Percentiles rank a stretch among this genome's conserved stretches.
Conservation (phyloP, 2,888 invertebrate species). For the Aricia artaxerxes region DNA sequence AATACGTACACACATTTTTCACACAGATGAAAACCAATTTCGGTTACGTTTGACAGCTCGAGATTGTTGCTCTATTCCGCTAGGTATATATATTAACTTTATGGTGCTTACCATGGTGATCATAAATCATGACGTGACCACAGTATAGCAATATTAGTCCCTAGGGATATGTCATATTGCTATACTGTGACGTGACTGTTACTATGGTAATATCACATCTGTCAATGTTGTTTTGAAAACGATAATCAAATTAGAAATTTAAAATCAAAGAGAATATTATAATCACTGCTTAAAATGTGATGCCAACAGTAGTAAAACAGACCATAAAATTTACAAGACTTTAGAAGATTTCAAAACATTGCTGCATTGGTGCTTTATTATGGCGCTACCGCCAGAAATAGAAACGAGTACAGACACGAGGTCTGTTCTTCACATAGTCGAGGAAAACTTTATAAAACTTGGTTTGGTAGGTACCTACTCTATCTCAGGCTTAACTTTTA, state of each 20-base stretch:
- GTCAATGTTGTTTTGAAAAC: neutral
- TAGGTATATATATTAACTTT: too few species aligned
- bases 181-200: neutral
- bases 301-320: neutral
- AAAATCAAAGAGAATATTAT: too few species aligned
- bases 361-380: constrained; percentile 25
- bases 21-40: too few species aligned
- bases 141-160: too few species aligned
- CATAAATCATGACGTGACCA: too few species aligned
- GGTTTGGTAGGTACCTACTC: constrained; percentile 56
- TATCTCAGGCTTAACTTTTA: neutral
- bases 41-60: too few species aligned
- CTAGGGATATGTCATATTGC: too few species aligned
- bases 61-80: too few species aligned
- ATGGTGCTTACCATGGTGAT: too few species aligned
- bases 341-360: neutral
- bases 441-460: constrained; percentile 61
- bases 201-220: neutral
- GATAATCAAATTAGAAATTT: too few species aligned
- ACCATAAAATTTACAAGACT: neutral
- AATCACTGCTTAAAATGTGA: neutral
- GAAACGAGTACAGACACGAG: constrained; percentile 59
- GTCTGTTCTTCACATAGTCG: constrained; percentile 63
- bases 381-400: constrained; percentile 57
- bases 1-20: too few species aligned